Evolutionary conservation across 2,888 invertebrate species (phyloP).

Genomic region (Schrankia costaestrigalis): DNA sequence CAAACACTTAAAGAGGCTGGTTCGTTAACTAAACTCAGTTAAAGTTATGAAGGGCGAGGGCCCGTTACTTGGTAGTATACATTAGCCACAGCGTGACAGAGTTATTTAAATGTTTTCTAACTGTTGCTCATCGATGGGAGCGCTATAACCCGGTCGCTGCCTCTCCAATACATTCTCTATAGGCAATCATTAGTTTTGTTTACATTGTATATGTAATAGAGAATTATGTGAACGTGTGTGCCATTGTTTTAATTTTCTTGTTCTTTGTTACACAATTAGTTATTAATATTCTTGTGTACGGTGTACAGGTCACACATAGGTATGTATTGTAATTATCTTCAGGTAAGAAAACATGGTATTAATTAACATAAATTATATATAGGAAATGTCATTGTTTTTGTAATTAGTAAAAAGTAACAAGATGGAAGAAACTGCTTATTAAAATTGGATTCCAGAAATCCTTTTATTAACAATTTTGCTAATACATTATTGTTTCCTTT

Average conservation of each 20-base stretch:
- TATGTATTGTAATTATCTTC: no score
- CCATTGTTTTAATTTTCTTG: slow-evolving; percentile 1
- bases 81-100: slow-evolving; percentile 63
- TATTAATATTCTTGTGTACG: no score
- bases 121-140: slow-evolving; percentile 55
- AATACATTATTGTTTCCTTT: no score
- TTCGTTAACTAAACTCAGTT: slow-evolving; percentile 29
- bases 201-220: slow-evolving; percentile 11
- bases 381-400: no score
- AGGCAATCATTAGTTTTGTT: slow-evolving; percentile 20
- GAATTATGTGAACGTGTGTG: slow-evolving; percentile 2
- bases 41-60: slow-evolving; percentile 59
- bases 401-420: no score
- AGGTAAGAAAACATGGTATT: no score
- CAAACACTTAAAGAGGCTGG: slow-evolving; percentile 38
- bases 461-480: no score
- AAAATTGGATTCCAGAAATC: no score
- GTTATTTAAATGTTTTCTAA: slow-evolving; percentile 69
- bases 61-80: slow-evolving; percentile 62
- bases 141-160: slow-evolving; percentile 56
- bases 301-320: no score
- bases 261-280: no score
- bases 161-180: slow-evolving; percentile 37
- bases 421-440: no score
- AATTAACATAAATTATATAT: no score